These are phyloP conservation scores for Zaprionus nigranus DNA, from an alignment of 1,140 invertebrate genomes.

Conservation along the genomic window DNA sequence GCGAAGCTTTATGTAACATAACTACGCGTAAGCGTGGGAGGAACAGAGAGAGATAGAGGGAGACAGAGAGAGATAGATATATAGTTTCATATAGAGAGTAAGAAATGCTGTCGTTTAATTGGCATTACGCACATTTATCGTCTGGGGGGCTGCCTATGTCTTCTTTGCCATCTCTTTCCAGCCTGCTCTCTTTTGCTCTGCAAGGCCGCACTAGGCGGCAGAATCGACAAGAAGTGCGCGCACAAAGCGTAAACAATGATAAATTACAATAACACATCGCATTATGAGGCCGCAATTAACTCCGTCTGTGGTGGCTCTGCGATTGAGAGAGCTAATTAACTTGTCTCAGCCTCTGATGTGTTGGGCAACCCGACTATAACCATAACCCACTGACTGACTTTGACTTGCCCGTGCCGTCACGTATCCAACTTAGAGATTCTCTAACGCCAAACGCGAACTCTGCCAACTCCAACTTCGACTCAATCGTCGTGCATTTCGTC, in stretches of 20 bases:
- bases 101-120: conserved; percentile 69
- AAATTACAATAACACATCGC: conserved; percentile 72
- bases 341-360: conserved; percentile 37
- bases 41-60: not conserved
- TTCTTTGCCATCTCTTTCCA: not conserved
- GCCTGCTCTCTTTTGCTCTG: not conserved
- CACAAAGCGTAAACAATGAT: conserved; percentile 76
- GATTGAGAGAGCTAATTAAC: conserved; percentile 66
- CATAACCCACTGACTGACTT: conserved; percentile 77
- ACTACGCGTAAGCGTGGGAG: conserved; percentile 12
- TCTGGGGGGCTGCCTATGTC: not conserved
- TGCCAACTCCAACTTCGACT: conserved; percentile 6
- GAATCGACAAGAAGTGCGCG: conserved; percentile 69
- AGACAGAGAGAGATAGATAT: conserved; percentile 33
- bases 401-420: conserved; percentile 49
- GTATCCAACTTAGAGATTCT: conserved; percentile 61
- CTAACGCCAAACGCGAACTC: conserved; percentile 36
- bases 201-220: conserved; percentile 39
- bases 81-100: conserved; percentile 19
- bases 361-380: conserved; percentile 41
- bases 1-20: conserved; percentile 59
- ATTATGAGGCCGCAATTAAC: conserved; percentile 62
- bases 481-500: conserved; percentile 45
- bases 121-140: conserved; percentile 56
- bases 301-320: conserved; percentile 31